phyloP scores from a whole-genome alignment of 1,140 invertebrate species.

The Drosophila baimaii region DNA sequence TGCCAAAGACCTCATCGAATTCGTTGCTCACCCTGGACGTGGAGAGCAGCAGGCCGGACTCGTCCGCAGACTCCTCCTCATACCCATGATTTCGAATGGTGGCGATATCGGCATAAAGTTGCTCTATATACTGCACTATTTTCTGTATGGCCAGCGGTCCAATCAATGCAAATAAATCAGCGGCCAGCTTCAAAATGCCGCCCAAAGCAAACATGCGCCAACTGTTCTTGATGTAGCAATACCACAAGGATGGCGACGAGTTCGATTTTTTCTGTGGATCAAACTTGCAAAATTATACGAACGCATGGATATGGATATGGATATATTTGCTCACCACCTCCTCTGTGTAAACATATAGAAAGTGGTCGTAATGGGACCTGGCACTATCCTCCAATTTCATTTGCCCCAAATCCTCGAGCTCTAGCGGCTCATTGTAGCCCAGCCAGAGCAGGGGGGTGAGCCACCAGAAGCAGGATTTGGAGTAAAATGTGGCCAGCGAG shows the following conservation, averaged over 20 bases:
- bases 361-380: conserved; percentile 80
- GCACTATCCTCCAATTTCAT: conserved; percentile 88
- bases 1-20: conserved; percentile 44
- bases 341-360: conserved; percentile 79
- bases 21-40: conserved; percentile 48
- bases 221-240: conserved; percentile 88
- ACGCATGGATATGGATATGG: not conserved
- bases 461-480: conserved; percentile 92
- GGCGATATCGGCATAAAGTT: conserved; percentile 60
- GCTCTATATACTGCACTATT: conserved; percentile 89
- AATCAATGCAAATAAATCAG: conserved; percentile 90
- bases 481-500: conserved; percentile 87
- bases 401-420: conserved; percentile 89
- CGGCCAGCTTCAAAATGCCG: conserved; percentile 90
- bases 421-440: conserved; percentile 88
- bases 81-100: not conserved
- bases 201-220: conserved; percentile 90
- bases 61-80: not conserved
- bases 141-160: conserved; percentile 91
- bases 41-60: conserved; percentile 14
- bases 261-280: conserved; percentile 72
- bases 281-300: conserved; percentile 3
- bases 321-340: conserved; percentile 61
- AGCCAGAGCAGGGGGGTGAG: conserved; percentile 88
- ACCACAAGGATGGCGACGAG: conserved; percentile 86